Conservation (phyloP, 2,888 invertebrate species). For the Ferdinandea cuprea region DNA sequence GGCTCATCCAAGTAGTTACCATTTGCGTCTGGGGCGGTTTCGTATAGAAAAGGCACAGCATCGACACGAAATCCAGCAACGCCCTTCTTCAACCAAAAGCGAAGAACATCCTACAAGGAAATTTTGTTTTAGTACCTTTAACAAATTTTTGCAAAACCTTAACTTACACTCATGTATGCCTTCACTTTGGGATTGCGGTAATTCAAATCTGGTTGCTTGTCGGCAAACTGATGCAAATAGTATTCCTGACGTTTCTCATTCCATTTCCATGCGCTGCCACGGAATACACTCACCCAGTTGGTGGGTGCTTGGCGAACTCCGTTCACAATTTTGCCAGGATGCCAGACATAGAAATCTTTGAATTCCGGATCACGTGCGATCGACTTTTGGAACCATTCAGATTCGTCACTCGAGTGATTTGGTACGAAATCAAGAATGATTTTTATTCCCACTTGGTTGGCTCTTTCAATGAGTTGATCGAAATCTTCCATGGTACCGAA, state of each 20-base stretch:
- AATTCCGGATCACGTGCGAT: slow-evolving; percentile 86
- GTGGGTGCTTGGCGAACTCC: slow-evolving; percentile 85
- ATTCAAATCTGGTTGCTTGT: slow-evolving; percentile 87
- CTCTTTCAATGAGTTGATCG: slow-evolving; percentile 84
- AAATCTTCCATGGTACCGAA: slow-evolving; percentile 90
- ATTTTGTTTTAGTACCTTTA: not conserved
- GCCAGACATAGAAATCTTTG: slow-evolving; percentile 91
- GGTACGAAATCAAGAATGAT: slow-evolving; percentile 88
- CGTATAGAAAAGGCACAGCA: slow-evolving; percentile 84
- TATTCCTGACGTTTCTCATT: slow-evolving; percentile 85
- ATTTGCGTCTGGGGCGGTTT: slow-evolving; percentile 77
- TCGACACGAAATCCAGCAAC: slow-evolving; percentile 91
- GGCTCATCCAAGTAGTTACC: slow-evolving; percentile 84
- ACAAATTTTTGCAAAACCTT: slow-evolving; percentile 69
- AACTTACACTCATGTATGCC: slow-evolving; percentile 82
- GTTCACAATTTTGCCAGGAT: slow-evolving; percentile 83
- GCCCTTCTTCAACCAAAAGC: slow-evolving; percentile 91
- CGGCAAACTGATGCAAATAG: slow-evolving; percentile 87
- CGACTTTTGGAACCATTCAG: slow-evolving; percentile 93
- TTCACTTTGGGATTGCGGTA: slow-evolving; percentile 84
- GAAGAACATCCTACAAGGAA: slow-evolving; percentile 84
- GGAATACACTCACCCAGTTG: slow-evolving; percentile 86
- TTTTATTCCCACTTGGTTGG: slow-evolving; percentile 85
- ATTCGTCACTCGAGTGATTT: slow-evolving; percentile 91
- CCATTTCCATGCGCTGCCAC: slow-evolving; percentile 88